Conservation (phyloP, 2,888 invertebrate genomes). For the Hyposoter dolosus region DNA sequence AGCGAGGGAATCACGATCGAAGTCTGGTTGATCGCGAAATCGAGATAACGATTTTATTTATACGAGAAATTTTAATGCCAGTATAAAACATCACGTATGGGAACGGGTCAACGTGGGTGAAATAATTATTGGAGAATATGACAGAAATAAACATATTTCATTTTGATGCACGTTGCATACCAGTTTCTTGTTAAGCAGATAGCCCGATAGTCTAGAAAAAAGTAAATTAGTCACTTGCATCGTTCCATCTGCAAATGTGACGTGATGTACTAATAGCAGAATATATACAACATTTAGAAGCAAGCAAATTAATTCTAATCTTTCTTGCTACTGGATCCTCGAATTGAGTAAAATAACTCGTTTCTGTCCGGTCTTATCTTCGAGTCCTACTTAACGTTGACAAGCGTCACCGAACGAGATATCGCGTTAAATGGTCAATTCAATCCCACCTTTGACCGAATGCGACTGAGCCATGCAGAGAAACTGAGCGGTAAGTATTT, state of each 20-base stretch:
- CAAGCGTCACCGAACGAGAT: conserved; percentile 22
- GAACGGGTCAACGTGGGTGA: background rate
- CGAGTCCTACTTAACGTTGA: conserved; percentile 55
- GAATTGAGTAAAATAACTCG: conserved; percentile 61
- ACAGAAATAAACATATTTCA: background rate
- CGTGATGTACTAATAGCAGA: background rate
- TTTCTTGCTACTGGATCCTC: conserved; percentile 58
- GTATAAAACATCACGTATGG: background rate
- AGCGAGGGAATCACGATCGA: conserved; percentile 41
- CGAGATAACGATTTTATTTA: conserved; percentile 57
- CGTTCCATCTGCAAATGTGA: background rate
- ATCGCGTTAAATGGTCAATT: conserved; percentile 1
- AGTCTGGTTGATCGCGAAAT: conserved; percentile 49
- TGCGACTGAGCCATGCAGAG: background rate
- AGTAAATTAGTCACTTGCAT: background rate
- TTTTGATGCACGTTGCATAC: background rate
- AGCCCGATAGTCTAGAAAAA: background rate
- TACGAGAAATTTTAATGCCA: conserved; percentile 50
- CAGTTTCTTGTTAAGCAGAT: background rate
- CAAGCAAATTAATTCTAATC: background rate
- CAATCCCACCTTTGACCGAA: conserved; percentile 37
- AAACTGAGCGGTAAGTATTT: conserved; percentile 15
- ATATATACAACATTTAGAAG: conserved; percentile 2
- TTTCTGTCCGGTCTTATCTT: conserved; percentile 74
- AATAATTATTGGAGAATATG: conserved; percentile 32